phyloP scores from a whole-genome alignment of 2,113 vertebrate genomes.

The Hipposideros armiger region DNA sequence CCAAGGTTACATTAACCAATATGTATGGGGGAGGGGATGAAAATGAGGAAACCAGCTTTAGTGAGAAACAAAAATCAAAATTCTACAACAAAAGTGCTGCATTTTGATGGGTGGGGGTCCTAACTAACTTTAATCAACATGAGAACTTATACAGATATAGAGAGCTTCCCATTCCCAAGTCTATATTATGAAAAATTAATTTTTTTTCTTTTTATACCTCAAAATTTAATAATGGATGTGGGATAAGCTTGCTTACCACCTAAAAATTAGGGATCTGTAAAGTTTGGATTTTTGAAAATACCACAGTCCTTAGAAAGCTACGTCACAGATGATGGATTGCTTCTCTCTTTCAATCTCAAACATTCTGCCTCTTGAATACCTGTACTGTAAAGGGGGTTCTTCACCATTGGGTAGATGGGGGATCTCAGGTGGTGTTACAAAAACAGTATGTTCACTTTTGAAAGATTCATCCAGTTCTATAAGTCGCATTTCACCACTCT shows the following conservation, averaged over 20 bases:
- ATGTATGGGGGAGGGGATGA: background rate
- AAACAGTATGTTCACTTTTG: conserved; percentile 98
- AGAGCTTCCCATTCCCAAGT: conserved; percentile 55
- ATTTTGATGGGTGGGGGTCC: background rate
- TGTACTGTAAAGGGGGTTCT: conserved; percentile 95
- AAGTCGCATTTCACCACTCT: conserved; percentile 92
- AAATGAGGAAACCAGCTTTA: conserved; percentile 22
- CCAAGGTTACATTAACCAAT: background rate
- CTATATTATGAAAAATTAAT: conserved; percentile 19
- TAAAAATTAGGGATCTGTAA: conserved; percentile 77
- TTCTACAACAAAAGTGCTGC: conserved; percentile 48
- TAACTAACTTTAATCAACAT: conserved; percentile 32
- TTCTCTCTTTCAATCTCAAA: conserved; percentile 66
- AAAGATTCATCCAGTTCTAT: conserved; percentile 98
- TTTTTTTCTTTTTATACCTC: conserved; percentile 47
- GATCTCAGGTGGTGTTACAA: conserved; percentile 97
- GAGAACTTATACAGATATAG: background rate
- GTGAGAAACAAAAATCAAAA: conserved; percentile 57
- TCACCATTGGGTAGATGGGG: conserved; percentile 95
- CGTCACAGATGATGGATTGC: conserved; percentile 58
- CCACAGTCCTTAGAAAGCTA: conserved; percentile 79
- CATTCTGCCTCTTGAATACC: conserved; percentile 87
- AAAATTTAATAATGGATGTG: conserved; percentile 76
- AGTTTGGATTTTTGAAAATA: conserved; percentile 79
- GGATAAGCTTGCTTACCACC: conserved; percentile 78